Conservation (phyloP, 2,113 vertebrate species). For the Raja brachyura region DNA sequence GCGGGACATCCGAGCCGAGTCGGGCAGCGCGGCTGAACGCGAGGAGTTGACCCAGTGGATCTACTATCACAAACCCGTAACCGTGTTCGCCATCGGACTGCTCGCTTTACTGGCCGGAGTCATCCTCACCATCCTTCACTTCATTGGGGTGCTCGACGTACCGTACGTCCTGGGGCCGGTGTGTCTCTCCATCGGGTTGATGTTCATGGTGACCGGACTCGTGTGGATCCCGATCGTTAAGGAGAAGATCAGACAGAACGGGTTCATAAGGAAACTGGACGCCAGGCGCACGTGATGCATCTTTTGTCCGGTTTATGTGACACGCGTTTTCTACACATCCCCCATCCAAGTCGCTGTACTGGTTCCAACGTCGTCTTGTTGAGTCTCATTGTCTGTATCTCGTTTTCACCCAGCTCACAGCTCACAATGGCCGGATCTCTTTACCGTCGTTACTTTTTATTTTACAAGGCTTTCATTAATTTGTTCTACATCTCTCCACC, state of each 20-base stretch:
- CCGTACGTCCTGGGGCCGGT: constrained; percentile 46
- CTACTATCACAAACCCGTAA: constrained; percentile 54
- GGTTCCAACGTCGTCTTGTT: too few species aligned
- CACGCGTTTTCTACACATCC: neutral
- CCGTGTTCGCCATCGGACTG: constrained; percentile 47
- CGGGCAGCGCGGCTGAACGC: neutral
- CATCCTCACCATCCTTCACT: constrained; percentile 46
- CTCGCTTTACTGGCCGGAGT: constrained; percentile 44
- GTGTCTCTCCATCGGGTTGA: constrained; percentile 50
- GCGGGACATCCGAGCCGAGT: neutral
- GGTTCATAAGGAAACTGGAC: constrained; percentile 29
- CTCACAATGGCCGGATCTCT: too few species aligned
- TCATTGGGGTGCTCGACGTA: constrained; percentile 28
- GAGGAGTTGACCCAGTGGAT: constrained; percentile 42
- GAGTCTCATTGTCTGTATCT: too few species aligned
- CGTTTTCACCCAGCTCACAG: too few species aligned
- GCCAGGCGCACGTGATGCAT: neutral
- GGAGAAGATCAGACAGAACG: constrained; percentile 46
- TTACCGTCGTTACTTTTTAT: too few species aligned
- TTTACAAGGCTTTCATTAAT: too few species aligned
- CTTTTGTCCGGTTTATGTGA: neutral
- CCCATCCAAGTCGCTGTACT: too few species aligned
- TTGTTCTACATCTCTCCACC: too few species aligned
- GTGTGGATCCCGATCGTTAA: constrained; percentile 54
- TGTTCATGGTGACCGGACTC: constrained; percentile 52